phyloP scores from a whole-genome alignment of 2,888 invertebrate genomes.

The Brenthis hecate region DNA sequence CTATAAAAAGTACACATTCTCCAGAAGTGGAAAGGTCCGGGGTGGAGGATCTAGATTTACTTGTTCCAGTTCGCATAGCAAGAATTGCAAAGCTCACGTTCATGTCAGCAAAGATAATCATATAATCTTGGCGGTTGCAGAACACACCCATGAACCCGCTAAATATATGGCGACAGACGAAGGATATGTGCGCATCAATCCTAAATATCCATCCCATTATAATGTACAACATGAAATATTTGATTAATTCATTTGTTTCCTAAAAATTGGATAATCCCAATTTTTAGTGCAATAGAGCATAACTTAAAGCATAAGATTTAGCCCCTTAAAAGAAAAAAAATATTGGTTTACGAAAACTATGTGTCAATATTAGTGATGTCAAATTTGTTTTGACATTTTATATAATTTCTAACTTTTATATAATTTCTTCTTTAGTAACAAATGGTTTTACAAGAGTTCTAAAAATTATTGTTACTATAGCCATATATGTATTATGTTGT shows the following conservation, averaged over 20 bases:
- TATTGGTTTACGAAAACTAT: no score
- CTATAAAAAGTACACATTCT: constrained; percentile 52
- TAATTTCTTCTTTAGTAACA: no score
- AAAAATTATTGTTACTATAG: no score
- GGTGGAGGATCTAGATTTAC: constrained; percentile 53
- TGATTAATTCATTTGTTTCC: constrained; percentile 16
- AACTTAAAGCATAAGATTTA: no score
- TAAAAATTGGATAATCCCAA: no score
- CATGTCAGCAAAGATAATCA: constrained; percentile 45
- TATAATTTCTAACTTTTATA: no score
- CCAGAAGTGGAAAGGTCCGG: constrained; percentile 46
- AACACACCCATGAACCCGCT: constrained; percentile 41
- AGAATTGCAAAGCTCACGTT: constrained; percentile 52
- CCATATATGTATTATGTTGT: no score
- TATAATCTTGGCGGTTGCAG: constrained; percentile 25
- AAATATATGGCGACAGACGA: constrained; percentile 37
- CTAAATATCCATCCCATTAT: constrained; percentile 37
- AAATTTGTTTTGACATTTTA: no score
- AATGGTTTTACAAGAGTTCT: no score
- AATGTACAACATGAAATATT: constrained; percentile 37
- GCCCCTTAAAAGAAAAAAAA: no score
- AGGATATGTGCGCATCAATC: constrained; percentile 37
- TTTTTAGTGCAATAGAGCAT: neutral
- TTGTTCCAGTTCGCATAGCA: constrained; percentile 50
- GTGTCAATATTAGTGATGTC: no score